Base-by-base conservation (phyloP, 1,140 invertebrate genomes). In the Nephila pilipes region DNA sequence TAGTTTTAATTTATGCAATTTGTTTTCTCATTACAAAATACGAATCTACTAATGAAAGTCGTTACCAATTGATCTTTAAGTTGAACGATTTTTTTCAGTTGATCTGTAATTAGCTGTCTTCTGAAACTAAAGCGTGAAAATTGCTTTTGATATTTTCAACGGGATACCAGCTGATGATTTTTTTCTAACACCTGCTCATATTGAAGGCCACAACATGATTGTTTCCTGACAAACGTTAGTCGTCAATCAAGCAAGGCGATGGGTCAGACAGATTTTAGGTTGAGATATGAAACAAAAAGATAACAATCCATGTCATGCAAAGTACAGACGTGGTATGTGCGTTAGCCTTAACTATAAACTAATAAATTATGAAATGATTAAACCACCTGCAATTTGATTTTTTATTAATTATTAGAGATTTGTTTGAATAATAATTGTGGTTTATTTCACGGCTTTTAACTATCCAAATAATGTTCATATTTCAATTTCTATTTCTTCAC, bases 291-390 rank as follows among this genome's bases (percentile, higher is more conserved):
- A 32, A 14, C 29, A 12, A 2, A 69, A 69, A 69, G 65, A 69
- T 69, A 69, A 10, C 65, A 69, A 69, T 69, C 65, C n/a, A 69
- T 69, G n/a, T 69, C 65, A 69, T 69, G 65, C 29, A 14, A 69
- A 25, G 16, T 32, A 32, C 16, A 29, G 25, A 69, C 63, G n/a
- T 69, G 65, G 25, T 29, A 32, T 16, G 22, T 63, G n/a, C n/a
- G n/a, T n/a, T 63, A 63, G 46, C 46, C 12, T 63, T 63, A 20
- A 63, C 60, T 63, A 46, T 46, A 63, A 63, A 63, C 22, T 63
- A n/a, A 63, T 63, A 63, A 63, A 22, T 63, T 63, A n/a, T 1
- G 5, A n/a, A 63, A 63, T 63, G n/a, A 63, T 22, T 63, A 63
- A 5, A 63, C 60, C 60, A 63, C 4, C 22, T 63, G 60, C 60